Evolutionary conservation across 92 coral and sea anemone species (phyloP), one percentile per base, ranked within the genome.

Genomic region (Paragorgia papillata): DNA sequence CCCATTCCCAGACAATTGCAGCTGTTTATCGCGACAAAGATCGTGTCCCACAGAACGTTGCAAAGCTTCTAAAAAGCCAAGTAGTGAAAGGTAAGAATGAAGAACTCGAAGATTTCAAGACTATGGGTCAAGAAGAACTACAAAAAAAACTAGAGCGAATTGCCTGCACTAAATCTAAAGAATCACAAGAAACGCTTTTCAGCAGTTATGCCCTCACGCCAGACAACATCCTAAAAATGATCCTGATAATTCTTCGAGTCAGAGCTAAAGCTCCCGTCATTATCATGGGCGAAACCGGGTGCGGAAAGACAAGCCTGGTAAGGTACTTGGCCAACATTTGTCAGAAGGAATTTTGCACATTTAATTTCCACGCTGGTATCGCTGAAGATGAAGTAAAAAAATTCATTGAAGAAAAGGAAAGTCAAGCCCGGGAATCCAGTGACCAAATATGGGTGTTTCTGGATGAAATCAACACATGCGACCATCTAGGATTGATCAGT

Each of bases 201-300:
- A 37, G 62, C 19, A 83, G 81, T 74, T 90, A 90, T 74, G 96
- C 87, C 15, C 74, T 90, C 63, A 90, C 96, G 10, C 91, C 96
- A 15, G 96, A 90, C 60, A 90, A 90, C 66, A 81, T 87, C 57
- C 67, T 90, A 56, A 90, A 90, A 81, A 90, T 90, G 96, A 86
- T 82, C 5, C 82, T 90, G 55, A 85, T 90, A 19, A 79, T 90
- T 57, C 96, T 84, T 22, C 84, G 96, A 9, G 79, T 90, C 29
- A 82, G 91, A 63, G 96, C 91, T 25, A 81, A 83, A 67, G 85
- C 87, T 61, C 96, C 96, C 10, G 91, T 90, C 33, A 87, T 90
- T 37, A 85, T 90, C 26, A 90, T 90, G 96, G 96, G 96, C n/a
- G 96, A 90, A 82, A 90, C 96, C 17, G 96, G 96, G 50, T 90